Base-by-base conservation (phyloP, 2,888 invertebrate genomes). In the Troides helena region DNA sequence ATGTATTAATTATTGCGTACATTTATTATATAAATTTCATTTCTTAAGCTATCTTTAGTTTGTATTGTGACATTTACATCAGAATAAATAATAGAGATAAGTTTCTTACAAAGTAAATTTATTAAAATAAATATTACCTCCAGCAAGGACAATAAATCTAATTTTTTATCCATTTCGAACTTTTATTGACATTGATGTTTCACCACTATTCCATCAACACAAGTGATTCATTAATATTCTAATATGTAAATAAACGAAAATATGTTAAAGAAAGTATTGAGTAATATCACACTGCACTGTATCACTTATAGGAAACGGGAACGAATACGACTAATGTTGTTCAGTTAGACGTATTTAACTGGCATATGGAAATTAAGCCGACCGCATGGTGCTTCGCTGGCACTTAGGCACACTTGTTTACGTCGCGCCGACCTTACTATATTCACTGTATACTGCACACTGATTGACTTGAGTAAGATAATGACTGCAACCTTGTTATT, bases 301-400 rank as follows among this genome's bases (percentile, higher is more conserved):
- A 72, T 76, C 72, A 82, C 81, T 81, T 78, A 65, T 46, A 68
- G 72, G 63, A 68, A 72, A 72, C 57, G 36, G 68, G 72, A 76
- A 53, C 67, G 71, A 71, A 73, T 72, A 67, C 64, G 57, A 71
- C 72, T 70, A 72, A 76, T 73, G 53, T 75, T 63, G 73, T 74
- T 72, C 74, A 65, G 74, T 69, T 74, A 82, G 76, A 68, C 71
- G 70, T 81, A 80, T 77, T 82, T 77, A 82, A 75, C 74, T 74
- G 81, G 85, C 92, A 92, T 92, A 92, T 90, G 92, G 90, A 71
- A 80, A 77, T 80, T 74, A 76, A 76, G 80, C 75, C 83, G 80
- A 89, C 90, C 92, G 87, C 92, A 92, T 92, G 92, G 90, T 91
- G 92, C 92, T 87, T 87, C 81, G 90, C 81, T 92, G 92, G 92